Evolutionary conservation across 1,140 invertebrate genomes (phyloP).

Genomic region (Anastatus disparis): DNA sequence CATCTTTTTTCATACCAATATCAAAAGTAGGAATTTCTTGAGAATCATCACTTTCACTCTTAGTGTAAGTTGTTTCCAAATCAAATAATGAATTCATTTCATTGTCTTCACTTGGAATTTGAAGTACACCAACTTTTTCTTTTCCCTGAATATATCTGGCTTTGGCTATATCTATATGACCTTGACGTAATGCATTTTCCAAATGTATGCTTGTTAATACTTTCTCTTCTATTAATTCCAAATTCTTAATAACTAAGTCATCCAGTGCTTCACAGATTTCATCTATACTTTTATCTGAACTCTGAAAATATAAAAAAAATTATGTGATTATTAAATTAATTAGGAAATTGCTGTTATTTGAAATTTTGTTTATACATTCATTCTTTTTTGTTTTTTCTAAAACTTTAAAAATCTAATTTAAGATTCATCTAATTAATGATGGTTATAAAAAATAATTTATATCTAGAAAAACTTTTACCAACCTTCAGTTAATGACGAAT

Average conservation of each 20-base stretch:
- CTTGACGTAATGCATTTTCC: constrained; percentile 73
- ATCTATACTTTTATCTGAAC: constrained; percentile 43
- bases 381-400: background rate
- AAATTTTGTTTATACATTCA: too few species aligned
- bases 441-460: too few species aligned
- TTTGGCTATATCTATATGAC: constrained; percentile 76
- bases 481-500: background rate
- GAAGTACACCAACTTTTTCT: constrained; percentile 72
- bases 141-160: constrained; percentile 79
- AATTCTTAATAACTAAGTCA: constrained; percentile 70
- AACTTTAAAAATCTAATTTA: background rate
- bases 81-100: constrained; percentile 63
- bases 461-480: background rate
- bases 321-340: too few species aligned
- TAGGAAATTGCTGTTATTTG: too few species aligned
- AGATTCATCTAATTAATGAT: too few species aligned
- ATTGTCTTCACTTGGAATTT: constrained; percentile 73
- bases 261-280: constrained; percentile 70
- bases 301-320: too few species aligned
- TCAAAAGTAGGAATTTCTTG: constrained; percentile 60
- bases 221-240: constrained; percentile 77
- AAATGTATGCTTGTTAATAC: constrained; percentile 72
- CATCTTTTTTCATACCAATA: constrained; percentile 59
- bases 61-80: constrained; percentile 68
- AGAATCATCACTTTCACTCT: constrained; percentile 38